A percentile compares a stretch with the other conserved stretches of the same genome.
phyloP scores from a whole-genome alignment of 2,797 vertebrate genomes.

The Thamnophis elegans region DNA sequence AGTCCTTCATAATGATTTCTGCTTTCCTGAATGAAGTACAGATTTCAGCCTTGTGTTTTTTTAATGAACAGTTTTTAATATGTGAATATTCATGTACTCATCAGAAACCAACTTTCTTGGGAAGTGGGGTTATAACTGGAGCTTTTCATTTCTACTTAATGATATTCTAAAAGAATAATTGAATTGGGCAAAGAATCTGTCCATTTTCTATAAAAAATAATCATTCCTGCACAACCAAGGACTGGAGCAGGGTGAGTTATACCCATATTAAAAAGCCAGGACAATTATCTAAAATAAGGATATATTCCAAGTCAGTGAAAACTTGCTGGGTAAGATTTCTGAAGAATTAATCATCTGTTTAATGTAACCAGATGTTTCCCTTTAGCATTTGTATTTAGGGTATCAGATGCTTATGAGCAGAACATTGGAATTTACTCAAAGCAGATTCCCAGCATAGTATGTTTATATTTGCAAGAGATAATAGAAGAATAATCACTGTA shows the following conservation, averaged over 20 bases:
- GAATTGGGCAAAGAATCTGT: conserved; percentile 28
- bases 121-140: conserved; percentile 24
- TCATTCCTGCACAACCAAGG: conserved; percentile 5
- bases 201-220: conserved; percentile 1
- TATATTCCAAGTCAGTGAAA: conserved; percentile 9
- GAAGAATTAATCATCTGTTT: not conserved
- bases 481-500: conserved; percentile 8
- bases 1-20: conserved; percentile 40
- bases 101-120: conserved; percentile 41
- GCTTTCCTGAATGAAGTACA: conserved; percentile 30
- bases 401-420: not conserved
- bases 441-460: not conserved
- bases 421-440: not conserved
- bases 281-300: rapidly evolving
- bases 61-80: conserved; percentile 33
- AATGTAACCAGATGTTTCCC: not conserved
- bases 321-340: not conserved
- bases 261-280: not conserved
- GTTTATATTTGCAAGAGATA: conserved; percentile 29
- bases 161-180: conserved; percentile 46
- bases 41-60: conserved; percentile 32
- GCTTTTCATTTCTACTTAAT: conserved; percentile 50
- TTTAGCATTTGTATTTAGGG: not conserved
- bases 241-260: not conserved
- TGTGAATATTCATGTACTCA: conserved; percentile 60